Base-by-base conservation (phyloP, 2,888 invertebrate species). In the Drosophila trichaetosa region DNA sequence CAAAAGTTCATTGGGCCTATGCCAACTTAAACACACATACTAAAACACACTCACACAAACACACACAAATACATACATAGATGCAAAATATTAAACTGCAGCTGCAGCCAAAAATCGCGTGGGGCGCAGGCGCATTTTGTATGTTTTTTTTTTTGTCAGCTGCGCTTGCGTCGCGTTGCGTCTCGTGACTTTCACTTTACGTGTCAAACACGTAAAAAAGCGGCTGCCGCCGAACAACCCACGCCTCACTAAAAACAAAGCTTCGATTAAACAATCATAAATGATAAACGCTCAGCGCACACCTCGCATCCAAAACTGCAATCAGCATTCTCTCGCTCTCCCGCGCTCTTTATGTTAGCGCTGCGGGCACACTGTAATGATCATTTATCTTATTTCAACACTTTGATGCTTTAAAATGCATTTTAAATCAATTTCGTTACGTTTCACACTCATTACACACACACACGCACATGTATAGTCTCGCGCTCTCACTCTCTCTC, bases 311-410 rank as follows among this genome's bases (percentile, higher is more conserved):
- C 36, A 36, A 38, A 29, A 40, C 46, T 59, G 66, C 49, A 58
- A 62, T 58, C 49, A 48, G 16, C 60, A 27, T 48, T 69, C 53
- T 64, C 57, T 53, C 42, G 3, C 54, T 51, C 48, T 53, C 49
- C 10, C 38, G 13, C 72, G 51, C 61, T 56, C 36, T 27, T 33
- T 38, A 29, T 53, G 38, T 46, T 38, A 29, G 38, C 75, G 56
- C 77, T 76, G 60, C 72, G 58, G 74, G 78, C 79, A 38, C 36
- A 60, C 60, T 69, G 79, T 70, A 62, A 83, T 79, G 73, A 89
- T 79, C 90, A 87, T 91, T 89, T 74, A 89, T 91, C 87, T 90
- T 87, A 80, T 91, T 87, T 83, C 85, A 89, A 89, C 89, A 89
- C 89, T 82, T 89, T 87, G 82, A 82, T 80, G 86, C 84, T 80